Conservation (phyloP, 2,797 vertebrate species). For the Brachyalestes nurse region DNA sequence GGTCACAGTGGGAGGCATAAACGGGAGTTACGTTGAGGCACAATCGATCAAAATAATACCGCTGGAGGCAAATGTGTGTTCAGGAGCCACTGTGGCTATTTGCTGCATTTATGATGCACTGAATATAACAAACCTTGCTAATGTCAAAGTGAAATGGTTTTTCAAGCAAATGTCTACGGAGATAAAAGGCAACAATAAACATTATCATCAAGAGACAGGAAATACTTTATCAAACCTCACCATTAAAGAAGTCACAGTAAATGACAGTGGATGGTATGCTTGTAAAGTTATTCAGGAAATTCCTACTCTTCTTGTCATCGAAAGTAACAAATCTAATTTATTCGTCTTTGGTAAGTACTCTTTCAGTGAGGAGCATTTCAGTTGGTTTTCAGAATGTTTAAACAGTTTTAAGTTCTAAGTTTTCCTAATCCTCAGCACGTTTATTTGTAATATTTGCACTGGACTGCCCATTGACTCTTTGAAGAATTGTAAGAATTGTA, state of each 20-base stretch:
- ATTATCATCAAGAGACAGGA: background rate
- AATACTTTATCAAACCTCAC: background rate
- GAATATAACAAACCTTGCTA: accelerated
- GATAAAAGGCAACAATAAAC: accelerated
- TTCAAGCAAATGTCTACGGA: background rate
- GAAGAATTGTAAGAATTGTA: background rate
- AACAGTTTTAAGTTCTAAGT: too few species aligned
- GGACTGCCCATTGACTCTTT: background rate
- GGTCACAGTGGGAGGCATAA: background rate
- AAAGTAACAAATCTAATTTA: constrained; percentile 26
- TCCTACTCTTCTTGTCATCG: accelerated
- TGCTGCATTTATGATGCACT: constrained; percentile 24
- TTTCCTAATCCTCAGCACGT: too few species aligned
- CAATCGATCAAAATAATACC: background rate
- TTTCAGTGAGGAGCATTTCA: background rate
- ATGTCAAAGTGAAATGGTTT: background rate
- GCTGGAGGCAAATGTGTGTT: background rate
- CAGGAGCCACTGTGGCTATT: background rate
- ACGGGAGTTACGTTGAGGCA: background rate
- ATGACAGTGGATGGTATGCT: constrained; percentile 49
- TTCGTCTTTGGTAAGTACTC: constrained; percentile 41
- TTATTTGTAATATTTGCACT: too few species aligned
- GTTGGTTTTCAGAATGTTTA: background rate
- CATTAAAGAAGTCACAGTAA: background rate
- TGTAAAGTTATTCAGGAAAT: constrained; percentile 38